Evolutionary conservation across 64 coral and sea anemone species (phyloP).

Genomic region (Actinia equina): DNA sequence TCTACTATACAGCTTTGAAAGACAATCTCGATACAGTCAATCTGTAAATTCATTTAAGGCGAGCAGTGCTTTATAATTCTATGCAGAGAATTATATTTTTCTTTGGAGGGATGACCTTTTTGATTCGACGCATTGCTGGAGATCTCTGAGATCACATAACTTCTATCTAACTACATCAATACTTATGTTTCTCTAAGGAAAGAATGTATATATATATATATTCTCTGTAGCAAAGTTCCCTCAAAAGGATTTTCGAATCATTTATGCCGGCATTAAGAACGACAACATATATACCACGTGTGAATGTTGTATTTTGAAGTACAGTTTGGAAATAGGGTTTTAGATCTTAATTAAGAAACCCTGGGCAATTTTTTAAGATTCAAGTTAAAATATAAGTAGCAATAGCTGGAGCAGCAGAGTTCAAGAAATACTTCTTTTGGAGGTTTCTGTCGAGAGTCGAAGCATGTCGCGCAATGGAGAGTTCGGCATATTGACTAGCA

Average conservation of each 20-base stretch:
- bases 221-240: background rate
- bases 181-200: background rate
- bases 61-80: background rate
- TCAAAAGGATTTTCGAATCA: background rate
- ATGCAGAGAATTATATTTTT: background rate
- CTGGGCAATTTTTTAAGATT: background rate
- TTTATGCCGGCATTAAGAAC: background rate
- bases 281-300: slow-evolving; percentile 2
- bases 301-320: background rate
- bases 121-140: background rate
- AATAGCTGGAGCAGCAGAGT: background rate
- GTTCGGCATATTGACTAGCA: background rate
- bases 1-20: background rate
- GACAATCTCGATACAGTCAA: background rate
- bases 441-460: background rate
- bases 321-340: background rate
- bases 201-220: background rate
- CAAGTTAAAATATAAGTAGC: background rate
- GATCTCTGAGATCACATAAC: background rate
- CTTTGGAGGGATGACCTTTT: background rate
- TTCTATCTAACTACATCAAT: background rate
- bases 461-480: background rate
- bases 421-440: background rate
- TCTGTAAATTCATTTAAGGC: background rate
- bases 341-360: background rate